A percentile compares a stretch with the other conserved stretches of the same genome.
These are phyloP conservation scores for Sus scrofa DNA, from an alignment of 2,113 vertebrate species.

Conservation along the genomic window DNA sequence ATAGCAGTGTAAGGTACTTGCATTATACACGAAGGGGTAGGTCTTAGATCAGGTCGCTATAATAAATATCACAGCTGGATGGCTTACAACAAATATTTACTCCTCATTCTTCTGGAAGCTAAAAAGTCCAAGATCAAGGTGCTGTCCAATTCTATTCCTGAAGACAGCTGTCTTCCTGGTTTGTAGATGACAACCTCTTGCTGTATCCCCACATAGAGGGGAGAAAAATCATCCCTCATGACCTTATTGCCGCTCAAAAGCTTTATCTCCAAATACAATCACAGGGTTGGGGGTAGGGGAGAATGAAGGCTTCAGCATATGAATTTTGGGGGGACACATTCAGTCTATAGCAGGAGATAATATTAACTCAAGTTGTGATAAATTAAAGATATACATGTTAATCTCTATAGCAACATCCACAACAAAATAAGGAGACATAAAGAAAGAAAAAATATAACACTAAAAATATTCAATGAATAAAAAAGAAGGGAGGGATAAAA, in stretches of 20 bases:
- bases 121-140: not conserved
- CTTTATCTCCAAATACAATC: not conserved
- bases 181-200: not conserved
- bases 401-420: not conserved
- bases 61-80: not conserved
- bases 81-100: not conserved
- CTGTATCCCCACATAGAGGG: not conserved
- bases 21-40: not conserved
- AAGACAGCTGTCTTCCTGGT: not conserved
- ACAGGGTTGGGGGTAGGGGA: not conserved
- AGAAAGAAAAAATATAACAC: not conserved
- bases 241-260: not conserved
- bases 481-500: not conserved
- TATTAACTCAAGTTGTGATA: not conserved
- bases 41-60: not conserved
- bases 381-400: not conserved
- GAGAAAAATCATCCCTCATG: not conserved
- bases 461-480: not conserved
- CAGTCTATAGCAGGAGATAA: not conserved
- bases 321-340: not conserved
- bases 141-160: not conserved
- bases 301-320: not conserved
- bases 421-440: not conserved
- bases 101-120: not conserved
- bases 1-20: not conserved